phyloP scores from a whole-genome alignment of 2,113 vertebrate species.

The Isichthys henryi region DNA sequence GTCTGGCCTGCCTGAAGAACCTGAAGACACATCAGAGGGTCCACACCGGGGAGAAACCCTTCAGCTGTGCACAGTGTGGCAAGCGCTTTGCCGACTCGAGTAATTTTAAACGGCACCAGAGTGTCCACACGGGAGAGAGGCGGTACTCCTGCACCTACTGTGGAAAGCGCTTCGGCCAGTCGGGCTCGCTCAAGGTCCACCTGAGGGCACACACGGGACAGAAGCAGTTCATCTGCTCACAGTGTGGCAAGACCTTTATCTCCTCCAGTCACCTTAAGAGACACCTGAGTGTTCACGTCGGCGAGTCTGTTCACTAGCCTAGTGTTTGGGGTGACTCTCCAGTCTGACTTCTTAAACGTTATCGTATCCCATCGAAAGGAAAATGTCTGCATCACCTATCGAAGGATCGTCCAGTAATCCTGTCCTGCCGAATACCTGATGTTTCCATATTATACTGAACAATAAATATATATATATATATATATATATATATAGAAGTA shows the following conservation, averaged over 20 bases:
- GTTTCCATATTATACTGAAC: background rate
- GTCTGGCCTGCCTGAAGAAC: slow-evolving; percentile 54
- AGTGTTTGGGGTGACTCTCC: slow-evolving; percentile 3
- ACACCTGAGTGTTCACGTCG: slow-evolving; percentile 37
- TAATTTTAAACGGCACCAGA: slow-evolving; percentile 59
- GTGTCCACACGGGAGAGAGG: slow-evolving; percentile 56
- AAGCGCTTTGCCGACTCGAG: slow-evolving; percentile 58
- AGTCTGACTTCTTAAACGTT: background rate
- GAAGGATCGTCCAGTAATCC: background rate
- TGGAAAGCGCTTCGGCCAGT: slow-evolving; percentile 58
- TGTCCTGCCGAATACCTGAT: background rate
- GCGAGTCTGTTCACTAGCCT: background rate
- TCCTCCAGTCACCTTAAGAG: slow-evolving; percentile 47
- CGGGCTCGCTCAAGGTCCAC: slow-evolving; percentile 55
- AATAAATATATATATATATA: background rate
- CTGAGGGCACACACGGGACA: slow-evolving; percentile 51
- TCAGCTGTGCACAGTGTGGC: slow-evolving; percentile 49
- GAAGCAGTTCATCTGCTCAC: slow-evolving; percentile 46
- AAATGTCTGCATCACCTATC: background rate
- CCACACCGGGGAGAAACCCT: slow-evolving; percentile 57
- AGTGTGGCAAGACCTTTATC: slow-evolving; percentile 53
- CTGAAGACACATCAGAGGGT: slow-evolving; percentile 56
- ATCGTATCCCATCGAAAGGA: background rate
- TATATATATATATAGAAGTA: background rate
- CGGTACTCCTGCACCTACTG: slow-evolving; percentile 57